A percentile compares a stretch with the other conserved stretches of the same genome.
phyloP scores from a whole-genome alignment of 2,113 vertebrate genomes.

The Protobothrops flavoviridis region DNA sequence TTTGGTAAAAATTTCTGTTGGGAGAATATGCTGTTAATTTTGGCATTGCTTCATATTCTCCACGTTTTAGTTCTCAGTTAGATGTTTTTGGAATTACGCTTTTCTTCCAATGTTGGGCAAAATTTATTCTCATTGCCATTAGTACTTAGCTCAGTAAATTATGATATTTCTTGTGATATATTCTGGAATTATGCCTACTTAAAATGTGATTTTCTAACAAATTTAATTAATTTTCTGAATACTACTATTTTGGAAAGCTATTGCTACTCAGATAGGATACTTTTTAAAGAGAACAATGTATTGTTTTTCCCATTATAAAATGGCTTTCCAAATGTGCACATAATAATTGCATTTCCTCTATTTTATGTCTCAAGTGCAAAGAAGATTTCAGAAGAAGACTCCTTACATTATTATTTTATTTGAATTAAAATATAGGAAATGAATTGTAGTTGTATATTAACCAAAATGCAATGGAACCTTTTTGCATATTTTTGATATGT shows the following conservation, averaged over 20 bases:
- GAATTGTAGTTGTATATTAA: slow-evolving; percentile 43
- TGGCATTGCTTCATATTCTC: neutral
- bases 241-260: neutral
- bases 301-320: neutral
- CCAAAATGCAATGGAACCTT: slow-evolving; percentile 50
- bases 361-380: neutral
- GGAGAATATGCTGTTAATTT: neutral
- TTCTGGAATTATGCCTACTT: neutral
- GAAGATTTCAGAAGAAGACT: neutral
- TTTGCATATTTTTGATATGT: slow-evolving; percentile 63
- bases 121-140: neutral
- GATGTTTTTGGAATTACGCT: neutral
- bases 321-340: neutral
- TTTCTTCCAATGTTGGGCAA: neutral
- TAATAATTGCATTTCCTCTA: neutral
- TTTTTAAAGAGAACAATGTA: neutral
- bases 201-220: neutral
- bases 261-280: neutral
- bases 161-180: neutral
- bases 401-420: neutral
- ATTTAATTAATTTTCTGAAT: neutral
- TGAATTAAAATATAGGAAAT: slow-evolving; percentile 54
- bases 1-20: neutral
- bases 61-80: neutral
- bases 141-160: neutral